Percentiles rank a stretch among this genome's conserved stretches.
Conservation (phyloP, 2,113 vertebrate genomes). For the Phoenicopterus ruber region DNA sequence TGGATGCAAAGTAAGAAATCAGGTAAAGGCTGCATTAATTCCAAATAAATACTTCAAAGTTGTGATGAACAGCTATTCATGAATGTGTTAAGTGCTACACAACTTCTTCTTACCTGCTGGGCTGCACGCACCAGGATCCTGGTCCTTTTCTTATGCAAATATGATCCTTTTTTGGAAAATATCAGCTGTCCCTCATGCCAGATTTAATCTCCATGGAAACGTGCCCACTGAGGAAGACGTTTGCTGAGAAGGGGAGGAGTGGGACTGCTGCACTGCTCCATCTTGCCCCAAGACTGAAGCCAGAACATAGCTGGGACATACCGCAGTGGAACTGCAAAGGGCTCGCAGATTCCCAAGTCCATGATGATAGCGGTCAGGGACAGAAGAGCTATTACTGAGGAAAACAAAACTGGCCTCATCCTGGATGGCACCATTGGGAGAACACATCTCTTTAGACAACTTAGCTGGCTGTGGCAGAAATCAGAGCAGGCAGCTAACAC, state of each 20-base stretch:
- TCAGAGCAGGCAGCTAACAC: background rate
- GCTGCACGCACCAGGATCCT: background rate
- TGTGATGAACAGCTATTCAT: background rate
- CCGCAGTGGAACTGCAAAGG: background rate
- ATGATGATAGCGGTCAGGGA: background rate
- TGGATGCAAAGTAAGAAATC: background rate
- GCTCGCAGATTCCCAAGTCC: background rate
- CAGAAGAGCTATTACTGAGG: background rate
- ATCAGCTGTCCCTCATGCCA: background rate
- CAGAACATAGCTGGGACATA: background rate
- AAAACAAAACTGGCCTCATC: background rate
- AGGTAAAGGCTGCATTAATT: background rate
- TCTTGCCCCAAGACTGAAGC: background rate
- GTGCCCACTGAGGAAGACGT: background rate
- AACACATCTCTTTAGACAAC: background rate
- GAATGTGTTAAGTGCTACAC: background rate
- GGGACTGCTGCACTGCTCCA: background rate
- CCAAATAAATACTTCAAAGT: background rate
- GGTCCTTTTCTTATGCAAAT: background rate
- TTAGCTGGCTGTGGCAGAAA: background rate
- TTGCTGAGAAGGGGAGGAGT: background rate
- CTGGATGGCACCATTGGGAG: background rate
- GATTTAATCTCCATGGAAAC: background rate
- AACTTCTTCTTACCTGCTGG: background rate
- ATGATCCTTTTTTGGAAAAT: background rate